phyloP scores from a whole-genome alignment of 2,888 invertebrate species.

The Pyrgus malvae region DNA sequence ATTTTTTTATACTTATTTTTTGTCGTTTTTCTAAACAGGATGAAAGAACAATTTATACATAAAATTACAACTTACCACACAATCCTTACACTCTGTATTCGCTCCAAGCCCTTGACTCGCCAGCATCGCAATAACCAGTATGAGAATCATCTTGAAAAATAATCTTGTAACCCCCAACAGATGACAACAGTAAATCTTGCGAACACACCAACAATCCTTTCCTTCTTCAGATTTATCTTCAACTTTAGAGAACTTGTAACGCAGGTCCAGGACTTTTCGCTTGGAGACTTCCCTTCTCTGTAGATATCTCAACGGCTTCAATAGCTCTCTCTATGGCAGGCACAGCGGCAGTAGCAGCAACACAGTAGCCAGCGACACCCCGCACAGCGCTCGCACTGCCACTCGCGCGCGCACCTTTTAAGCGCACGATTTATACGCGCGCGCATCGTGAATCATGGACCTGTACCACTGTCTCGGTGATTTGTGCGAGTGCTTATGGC shows the following conservation, averaged over 20 bases:
- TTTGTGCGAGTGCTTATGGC: background rate
- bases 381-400: slow-evolving; percentile 44
- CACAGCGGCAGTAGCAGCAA: slow-evolving; percentile 50
- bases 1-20: no score
- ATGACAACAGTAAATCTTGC: no score
- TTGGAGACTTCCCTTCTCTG: no score
- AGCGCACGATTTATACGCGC: slow-evolving; percentile 45
- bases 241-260: no score
- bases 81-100: slow-evolving; percentile 63
- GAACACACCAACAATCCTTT: no score
- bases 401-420: slow-evolving; percentile 50
- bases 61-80: slow-evolving; percentile 50
- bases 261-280: no score
- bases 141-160: slow-evolving; percentile 7
- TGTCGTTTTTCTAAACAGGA: no score
- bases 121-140: slow-evolving; percentile 12
- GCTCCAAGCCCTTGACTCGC: slow-evolving; percentile 47
- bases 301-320: no score
- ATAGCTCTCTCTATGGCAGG: slow-evolving; percentile 31
- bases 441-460: slow-evolving; percentile 40
- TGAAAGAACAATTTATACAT: no score
- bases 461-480: slow-evolving; percentile 31
- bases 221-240: no score
- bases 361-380: slow-evolving; percentile 49
- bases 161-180: no score